Conservation (phyloP, 2,888 invertebrate species). For the Physocephala rufipes region DNA sequence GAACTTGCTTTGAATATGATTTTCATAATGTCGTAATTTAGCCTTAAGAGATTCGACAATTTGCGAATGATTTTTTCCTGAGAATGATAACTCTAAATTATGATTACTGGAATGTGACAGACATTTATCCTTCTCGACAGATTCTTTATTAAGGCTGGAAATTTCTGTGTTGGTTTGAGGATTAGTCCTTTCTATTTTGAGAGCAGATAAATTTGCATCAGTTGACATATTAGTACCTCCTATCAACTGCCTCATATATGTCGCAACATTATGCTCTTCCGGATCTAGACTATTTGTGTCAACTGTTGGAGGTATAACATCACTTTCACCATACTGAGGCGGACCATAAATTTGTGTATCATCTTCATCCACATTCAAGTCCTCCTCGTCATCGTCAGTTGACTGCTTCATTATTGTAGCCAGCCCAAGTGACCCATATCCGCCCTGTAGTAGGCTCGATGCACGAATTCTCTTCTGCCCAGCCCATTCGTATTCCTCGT, state of each 20-base stretch:
- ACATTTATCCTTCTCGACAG: conserved; percentile 1
- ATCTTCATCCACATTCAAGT: conserved; percentile 86
- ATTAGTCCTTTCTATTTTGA: conserved; percentile 21
- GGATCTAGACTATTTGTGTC: conserved; percentile 47
- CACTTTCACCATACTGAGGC: conserved; percentile 84
- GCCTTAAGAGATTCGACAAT: conserved; percentile 79
- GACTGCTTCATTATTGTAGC: conserved; percentile 56
- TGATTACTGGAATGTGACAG: not conserved
- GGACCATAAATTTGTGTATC: conserved; percentile 85
- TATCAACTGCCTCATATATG: conserved; percentile 60
- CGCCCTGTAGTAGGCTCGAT: conserved; percentile 75
- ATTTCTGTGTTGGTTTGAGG: conserved; percentile 17
- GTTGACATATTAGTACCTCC: conserved; percentile 44
- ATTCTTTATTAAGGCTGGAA: conserved; percentile 28
- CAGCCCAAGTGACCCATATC: conserved; percentile 69
- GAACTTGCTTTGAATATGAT: conserved; percentile 71
- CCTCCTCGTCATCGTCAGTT: conserved; percentile 73
- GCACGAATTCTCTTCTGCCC: conserved; percentile 84
- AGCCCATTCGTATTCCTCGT: conserved; percentile 92
- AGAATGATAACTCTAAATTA: conserved; percentile 5
- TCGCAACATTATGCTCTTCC: conserved; percentile 56
- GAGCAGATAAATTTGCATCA: conserved; percentile 43
- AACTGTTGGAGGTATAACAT: conserved; percentile 69
- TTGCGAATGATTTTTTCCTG: conserved; percentile 49
- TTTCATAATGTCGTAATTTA: conserved; percentile 80